Base-by-base conservation (phyloP, 30 jellyfish, hydroid and myxozoan species). In the Cassiopea andromeda region DNA sequence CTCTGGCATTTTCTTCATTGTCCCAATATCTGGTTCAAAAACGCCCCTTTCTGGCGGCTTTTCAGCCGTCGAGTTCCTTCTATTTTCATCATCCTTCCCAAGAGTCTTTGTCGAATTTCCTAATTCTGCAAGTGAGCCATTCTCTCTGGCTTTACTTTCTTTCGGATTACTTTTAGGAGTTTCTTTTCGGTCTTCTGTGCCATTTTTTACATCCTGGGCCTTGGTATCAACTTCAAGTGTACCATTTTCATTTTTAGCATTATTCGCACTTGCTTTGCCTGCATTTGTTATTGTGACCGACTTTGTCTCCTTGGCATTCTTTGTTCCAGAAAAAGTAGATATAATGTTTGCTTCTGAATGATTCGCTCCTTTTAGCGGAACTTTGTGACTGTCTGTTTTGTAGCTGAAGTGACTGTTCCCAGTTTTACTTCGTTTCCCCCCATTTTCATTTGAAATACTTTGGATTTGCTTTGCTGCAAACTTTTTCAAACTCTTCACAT, bases 1-100 rank as follows among this genome's bases (percentile, higher is more conserved):
- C 60, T 82, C 74, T 1, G 90, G 90, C 90, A 61, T 64, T 69
- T 82, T 82, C 50, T 82, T 82, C 90, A 69, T 82, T 67, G 76
- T 82, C 10, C 90, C 90, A 43, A 82, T 82, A 69, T 82, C 90
- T 67, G 90, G 90, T 49, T 69, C 76, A 70, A 82, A 82, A 10
- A 82, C 82, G 1, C 76, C 90, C 43, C 90, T 82, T 0, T 17
- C 90, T 13, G 48, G 45, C 1, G 81, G 74, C 49, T 82, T 69
- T 17, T 46, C 43, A 19, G 44, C 27, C 6, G 90, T 82, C 15
- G 80, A 27, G 68, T 82, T 82, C 43, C 46, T 82, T 8, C 38
- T 16, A 10, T 68, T 27, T 14, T 69, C 80, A 44, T 44, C 83
- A 1, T 1, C 46, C 5, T 54, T 18, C 38, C 48, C 82, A 16